These are phyloP conservation scores for Pollachius pollachius DNA, from an alignment of 2,113 vertebrate genomes.

Conservation along the genomic window DNA sequence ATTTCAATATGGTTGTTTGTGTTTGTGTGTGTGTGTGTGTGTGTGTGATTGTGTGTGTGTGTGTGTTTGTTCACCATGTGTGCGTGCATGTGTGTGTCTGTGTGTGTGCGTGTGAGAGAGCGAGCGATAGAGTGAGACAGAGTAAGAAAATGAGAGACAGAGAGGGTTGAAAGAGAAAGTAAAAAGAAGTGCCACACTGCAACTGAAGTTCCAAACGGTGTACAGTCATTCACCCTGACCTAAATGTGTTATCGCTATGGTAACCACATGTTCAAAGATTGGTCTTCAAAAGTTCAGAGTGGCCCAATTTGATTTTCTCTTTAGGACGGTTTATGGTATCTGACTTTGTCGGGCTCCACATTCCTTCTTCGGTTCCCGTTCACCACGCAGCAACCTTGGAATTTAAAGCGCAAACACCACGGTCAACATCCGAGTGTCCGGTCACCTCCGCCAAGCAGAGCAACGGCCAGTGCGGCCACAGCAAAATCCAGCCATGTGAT, in stretches of 20 bases:
- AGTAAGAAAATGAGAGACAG: not conserved
- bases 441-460: slow-evolving; percentile 33
- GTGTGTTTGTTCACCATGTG: too few relatives aligned
- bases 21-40: too few relatives aligned
- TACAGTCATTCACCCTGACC: slow-evolving; percentile 40
- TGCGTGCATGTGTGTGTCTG: too few relatives aligned
- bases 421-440: slow-evolving; percentile 52
- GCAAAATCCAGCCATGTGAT: too few relatives aligned
- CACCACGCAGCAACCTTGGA: slow-evolving; percentile 59
- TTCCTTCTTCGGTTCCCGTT: slow-evolving; percentile 47
- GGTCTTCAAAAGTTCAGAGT: slow-evolving; percentile 22
- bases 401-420: slow-evolving; percentile 59
- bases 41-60: too few relatives aligned
- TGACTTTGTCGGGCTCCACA: slow-evolving; percentile 42
- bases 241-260: slow-evolving; percentile 27
- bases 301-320: slow-evolving; percentile 1
- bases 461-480: too few relatives aligned
- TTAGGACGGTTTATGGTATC: slow-evolving; percentile 55
- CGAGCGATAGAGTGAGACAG: not conserved
- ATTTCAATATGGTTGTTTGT: too few relatives aligned
- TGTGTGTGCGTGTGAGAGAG: not conserved
- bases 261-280: slow-evolving; percentile 34
- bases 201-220: slow-evolving; percentile 22
- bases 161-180: not conserved
- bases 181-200: too few relatives aligned